Base-by-base conservation (phyloP, 1,140 invertebrate genomes). In the Gonatopus flavifemur region DNA sequence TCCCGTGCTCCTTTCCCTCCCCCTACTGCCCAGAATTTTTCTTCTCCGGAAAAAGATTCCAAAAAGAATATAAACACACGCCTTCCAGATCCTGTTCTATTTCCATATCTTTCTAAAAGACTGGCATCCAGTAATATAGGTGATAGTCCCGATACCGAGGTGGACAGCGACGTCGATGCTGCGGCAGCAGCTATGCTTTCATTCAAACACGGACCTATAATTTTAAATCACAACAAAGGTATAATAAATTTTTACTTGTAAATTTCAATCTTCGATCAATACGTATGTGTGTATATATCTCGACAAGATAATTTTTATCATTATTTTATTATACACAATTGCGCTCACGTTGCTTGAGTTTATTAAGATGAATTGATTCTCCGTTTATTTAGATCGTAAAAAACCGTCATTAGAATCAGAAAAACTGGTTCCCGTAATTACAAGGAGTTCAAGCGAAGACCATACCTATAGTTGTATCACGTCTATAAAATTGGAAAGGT, bases 1-100 rank as follows among this genome's bases (percentile, higher is more conserved):
- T 86, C 87, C 40, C 88, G 91, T 52, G 90, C 90, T 7, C 91
- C 91, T 1, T 91, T 89, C 64, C 88, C 90, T 65, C 88, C 88
- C 3, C 88, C 88, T 52, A 79, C 77, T 6, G 70, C 63, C 21
- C 69, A 74, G 46, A 74, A 66, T 57, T 53, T 74, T 28, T 66
- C 71, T 24, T 66, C 72, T 3, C 66, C 70, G 10, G 69, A 74
- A n/a, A 75, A 72, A 57, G 48, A 48, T 4, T 61, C 55, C 4
- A 72, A 66, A 42, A 76, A 74, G 36, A 71, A 55, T 30, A 49
- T 54, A 13, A 72, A 63, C 19, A 67, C 70, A 16, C 77, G 81
- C 44, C 69, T 85, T 42, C 86, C 86, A 3, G 84, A 88, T 80
- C 85, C 87, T 7, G 82, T 87, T 70, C 81, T 91, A 47, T 91